Conservation (phyloP, 2,888 invertebrate genomes). For the Trichacis sp. region DNA sequence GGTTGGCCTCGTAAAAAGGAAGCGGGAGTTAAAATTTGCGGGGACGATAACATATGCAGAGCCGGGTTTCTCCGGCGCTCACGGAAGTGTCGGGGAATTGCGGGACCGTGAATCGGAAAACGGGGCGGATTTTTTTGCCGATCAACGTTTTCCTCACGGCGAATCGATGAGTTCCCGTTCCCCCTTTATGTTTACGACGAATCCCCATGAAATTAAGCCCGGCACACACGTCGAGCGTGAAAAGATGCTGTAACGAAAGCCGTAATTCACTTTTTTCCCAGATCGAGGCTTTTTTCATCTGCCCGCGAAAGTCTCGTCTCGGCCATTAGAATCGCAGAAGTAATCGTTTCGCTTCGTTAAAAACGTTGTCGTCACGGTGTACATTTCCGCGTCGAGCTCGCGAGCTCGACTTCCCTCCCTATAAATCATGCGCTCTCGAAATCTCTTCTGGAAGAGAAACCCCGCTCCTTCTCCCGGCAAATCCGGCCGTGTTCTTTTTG, state of each 20-base stretch:
- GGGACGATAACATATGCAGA: constrained; percentile 51
- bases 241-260: background rate
- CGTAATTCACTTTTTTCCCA: background rate
- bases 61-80: constrained; percentile 41
- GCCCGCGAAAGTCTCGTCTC: constrained; percentile 8
- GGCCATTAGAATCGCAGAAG: constrained; percentile 39
- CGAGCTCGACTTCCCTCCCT: constrained; percentile 16
- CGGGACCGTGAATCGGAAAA: constrained; percentile 37
- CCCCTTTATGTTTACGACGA: too few species aligned
- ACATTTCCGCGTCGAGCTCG: constrained; percentile 22
- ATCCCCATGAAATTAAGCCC: too few species aligned
- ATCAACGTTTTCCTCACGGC: background rate
- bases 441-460: constrained; percentile 26
- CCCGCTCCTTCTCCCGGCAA: constrained; percentile 24
- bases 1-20: constrained; percentile 57
- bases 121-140: too few species aligned
- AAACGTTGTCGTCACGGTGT: constrained; percentile 19
- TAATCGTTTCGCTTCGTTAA: constrained; percentile 40
- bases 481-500: constrained; percentile 43
- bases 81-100: constrained; percentile 44
- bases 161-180: too few species aligned
- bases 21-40: constrained; percentile 58
- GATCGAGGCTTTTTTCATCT: background rate
- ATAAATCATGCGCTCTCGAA: constrained; percentile 34
- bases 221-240: background rate